Evolutionary conservation across 2,113 vertebrate genomes (phyloP).

Genomic region (Cygnus buccinator): DNA sequence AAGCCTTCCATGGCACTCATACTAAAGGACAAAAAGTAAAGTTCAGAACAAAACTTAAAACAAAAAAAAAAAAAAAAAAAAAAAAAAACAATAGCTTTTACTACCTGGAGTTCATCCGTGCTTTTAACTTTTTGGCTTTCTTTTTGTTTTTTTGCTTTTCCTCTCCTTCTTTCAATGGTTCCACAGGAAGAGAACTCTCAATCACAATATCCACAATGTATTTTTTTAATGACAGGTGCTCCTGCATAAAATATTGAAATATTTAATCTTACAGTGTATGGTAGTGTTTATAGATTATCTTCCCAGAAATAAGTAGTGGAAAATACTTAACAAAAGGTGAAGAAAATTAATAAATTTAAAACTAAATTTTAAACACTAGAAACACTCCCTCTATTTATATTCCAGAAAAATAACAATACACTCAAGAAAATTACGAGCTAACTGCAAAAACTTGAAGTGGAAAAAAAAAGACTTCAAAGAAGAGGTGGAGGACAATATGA

Average conservation of each 20-base stretch:
- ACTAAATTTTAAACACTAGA: background rate
- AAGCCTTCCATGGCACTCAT: background rate
- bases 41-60: background rate
- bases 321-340: background rate
- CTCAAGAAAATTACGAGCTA: background rate
- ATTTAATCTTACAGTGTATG: background rate
- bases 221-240: conserved; percentile 97
- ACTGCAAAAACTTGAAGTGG: background rate
- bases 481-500: background rate
- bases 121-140: conserved; percentile 94
- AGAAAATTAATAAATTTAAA: background rate
- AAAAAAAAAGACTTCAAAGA: background rate
- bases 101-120: conserved; percentile 96
- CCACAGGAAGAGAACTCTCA: conserved; percentile 85
- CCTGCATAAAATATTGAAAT: conserved; percentile 76
- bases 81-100: background rate
- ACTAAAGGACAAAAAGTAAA: conserved; percentile 38
- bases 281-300: background rate
- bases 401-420: background rate
- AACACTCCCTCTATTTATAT: background rate
- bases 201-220: conserved; percentile 93
- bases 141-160: conserved; percentile 93
- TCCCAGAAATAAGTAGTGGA: background rate
- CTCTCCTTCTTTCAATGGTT: conserved; percentile 87
- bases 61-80: background rate